Evolutionary conservation across 2,888 invertebrate species (phyloP).

Genomic region (Ochlodes sylvanus): DNA sequence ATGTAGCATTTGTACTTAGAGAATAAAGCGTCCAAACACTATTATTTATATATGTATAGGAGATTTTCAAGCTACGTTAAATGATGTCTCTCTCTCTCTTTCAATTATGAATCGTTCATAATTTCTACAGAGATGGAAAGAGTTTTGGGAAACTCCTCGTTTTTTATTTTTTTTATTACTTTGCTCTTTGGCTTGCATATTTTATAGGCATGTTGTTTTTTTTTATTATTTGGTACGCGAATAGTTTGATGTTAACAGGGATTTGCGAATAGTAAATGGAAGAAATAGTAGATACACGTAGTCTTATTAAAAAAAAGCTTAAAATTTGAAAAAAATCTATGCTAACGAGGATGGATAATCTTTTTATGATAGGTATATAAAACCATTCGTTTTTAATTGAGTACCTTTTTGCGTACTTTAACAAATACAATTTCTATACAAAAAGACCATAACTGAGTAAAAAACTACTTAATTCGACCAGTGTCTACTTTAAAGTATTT

Average conservation of each 20-base stretch:
- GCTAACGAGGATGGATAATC: too few relatives aligned
- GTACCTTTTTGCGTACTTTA: too few relatives aligned
- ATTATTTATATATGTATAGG: conserved; percentile 31
- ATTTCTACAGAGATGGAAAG: conserved; percentile 21
- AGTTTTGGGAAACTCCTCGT: conserved; percentile 19
- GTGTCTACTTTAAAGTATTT: too few relatives aligned
- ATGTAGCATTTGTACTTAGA: conserved; percentile 69
- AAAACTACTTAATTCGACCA: background rate
- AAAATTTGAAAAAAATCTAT: too few relatives aligned
- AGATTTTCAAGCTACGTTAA: conserved; percentile 20
- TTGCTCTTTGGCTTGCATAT: conserved; percentile 50
- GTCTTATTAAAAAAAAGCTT: conserved; percentile 6
- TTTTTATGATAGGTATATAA: too few relatives aligned
- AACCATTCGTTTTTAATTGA: too few relatives aligned
- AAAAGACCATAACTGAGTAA: too few relatives aligned
- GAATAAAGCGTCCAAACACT: conserved; percentile 64
- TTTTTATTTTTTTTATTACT: conserved; percentile 36
- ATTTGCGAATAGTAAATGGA: conserved; percentile 33
- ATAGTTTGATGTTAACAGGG: conserved; percentile 37
- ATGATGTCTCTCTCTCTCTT: conserved; percentile 27
- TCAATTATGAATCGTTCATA: conserved; percentile 24
- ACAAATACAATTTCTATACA: too few relatives aligned
- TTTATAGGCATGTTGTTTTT: conserved; percentile 46
- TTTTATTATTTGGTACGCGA: conserved; percentile 51
- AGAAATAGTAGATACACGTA: too few relatives aligned